Base-by-base conservation (phyloP, 2,888 invertebrate species). In the Amphipoea lucens region DNA sequence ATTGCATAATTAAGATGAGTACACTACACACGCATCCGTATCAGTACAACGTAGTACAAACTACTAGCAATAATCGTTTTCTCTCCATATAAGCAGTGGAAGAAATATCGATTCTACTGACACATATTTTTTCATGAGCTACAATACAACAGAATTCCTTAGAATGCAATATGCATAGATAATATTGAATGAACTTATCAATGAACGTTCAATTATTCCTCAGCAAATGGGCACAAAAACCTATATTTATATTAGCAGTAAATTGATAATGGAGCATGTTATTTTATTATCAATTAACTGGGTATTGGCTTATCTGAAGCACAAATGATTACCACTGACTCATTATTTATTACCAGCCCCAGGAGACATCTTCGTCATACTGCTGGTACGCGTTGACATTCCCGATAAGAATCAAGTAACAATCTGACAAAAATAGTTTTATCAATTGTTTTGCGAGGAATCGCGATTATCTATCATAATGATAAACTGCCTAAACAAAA, bases 261-360 rank as follows among this genome's bases (percentile, higher is more conserved):
- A 78, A 83, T 81, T 80, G 66, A 86, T 86, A 87, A 87, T 63
- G 66, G 42, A 66, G 65, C 51, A 68, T 79, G 62, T 78, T 76
- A 79, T 67, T 70, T 66, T 74, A 83, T 86, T 90, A 90, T 90
- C 79, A 90, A 89, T 90, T 88, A 87, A 89, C 78, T 83, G 82
- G 74, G 74, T 76, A 87, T 78, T 86, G 82, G 81, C 85, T 89
- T 91, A 92, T 92, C 91, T 92, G 79, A 87, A 87, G 88, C 85
- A 85, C 80, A 87, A 36, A 36, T 77, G 83, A 91, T 90, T 87
- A 87, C 89, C 87, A 88, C 78, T 93, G 92, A 93, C 84, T 93
- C 92, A 92, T 88, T 89, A 89, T 89, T 76, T 81, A 83, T 80
- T 76, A 75, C 62, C 62, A 68, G 67, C 7, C 54, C 77, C 79